Evolutionary conservation across 2,888 invertebrate genomes (phyloP), one percentile per base, ranked within the genome.

Genomic region (Eupithecia tripunctaria): DNA sequence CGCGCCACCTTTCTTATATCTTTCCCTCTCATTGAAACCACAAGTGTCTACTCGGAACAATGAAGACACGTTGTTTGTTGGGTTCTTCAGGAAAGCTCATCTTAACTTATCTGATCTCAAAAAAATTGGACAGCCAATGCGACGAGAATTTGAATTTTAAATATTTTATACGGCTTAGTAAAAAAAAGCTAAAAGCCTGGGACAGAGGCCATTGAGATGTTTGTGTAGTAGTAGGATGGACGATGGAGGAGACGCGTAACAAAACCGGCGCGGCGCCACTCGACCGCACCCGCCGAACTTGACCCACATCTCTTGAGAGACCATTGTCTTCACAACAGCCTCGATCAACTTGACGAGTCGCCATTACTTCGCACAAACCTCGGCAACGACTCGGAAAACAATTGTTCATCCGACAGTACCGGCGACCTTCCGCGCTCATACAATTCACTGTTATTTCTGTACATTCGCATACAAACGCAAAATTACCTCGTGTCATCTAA

Each of bases 261-360:
- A 79, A 80, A 76, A 81, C 80, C 72, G 72, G 80, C 86, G 84
- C 82, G 70, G 80, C 86, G 84, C 82, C 85, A 82, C 80, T 86
- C 82, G 82, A 85, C 80, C 84, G 87, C 85, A 86, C 86, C 85
- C 82, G 82, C 81, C 86, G 87, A 92, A 93, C 93, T 94, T 94
- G 93, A 93, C 94, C 92, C 83, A 93, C 92, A 90, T 91, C 85
- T 85, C 85, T 80, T 80, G 81, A 86, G 87, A 88, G 85, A 83
- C 90, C 84, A 93, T 93, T 94, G 93, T 94, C 87, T 92, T 86
- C 76, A 78, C 78, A 68, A 75, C 82, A 88, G 81, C 92, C 92
- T 92, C 91, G 86, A 85, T 86, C 85, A 82, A 79, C 85, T 84
- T 83, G 76, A 85, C 82, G 82, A 83, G 80, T 84, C 83, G 73